These are phyloP conservation scores for Sprattus sprattus DNA, from an alignment of 2,113 vertebrate genomes.

Conservation along the genomic window DNA sequence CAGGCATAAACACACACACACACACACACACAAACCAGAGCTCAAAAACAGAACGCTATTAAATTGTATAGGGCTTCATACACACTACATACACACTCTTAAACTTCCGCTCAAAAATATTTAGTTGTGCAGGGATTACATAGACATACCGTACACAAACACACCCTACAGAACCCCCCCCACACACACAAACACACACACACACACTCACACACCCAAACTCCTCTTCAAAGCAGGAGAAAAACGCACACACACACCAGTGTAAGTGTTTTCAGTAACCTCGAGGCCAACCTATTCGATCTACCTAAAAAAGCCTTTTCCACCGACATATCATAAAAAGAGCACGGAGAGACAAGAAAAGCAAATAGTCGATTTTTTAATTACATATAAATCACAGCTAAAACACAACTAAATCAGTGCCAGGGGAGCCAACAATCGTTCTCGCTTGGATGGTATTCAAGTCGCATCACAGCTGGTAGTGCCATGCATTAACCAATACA, in stretches of 20 bases:
- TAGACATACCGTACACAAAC: neutral
- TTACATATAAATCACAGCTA: neutral
- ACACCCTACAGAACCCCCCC: neutral
- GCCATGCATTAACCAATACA: slow-evolving; percentile 58
- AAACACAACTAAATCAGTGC: slow-evolving; percentile 52
- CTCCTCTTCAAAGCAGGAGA: neutral
- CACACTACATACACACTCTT: neutral
- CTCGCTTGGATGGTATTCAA: slow-evolving; percentile 66
- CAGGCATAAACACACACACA: neutral
- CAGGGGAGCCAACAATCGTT: slow-evolving; percentile 64
- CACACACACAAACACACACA: slow-evolving; percentile 8
- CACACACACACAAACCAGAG: neutral
- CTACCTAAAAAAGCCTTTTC: slow-evolving; percentile 22
- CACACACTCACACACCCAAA: neutral
- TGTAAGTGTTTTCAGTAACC: neutral
- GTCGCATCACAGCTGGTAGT: slow-evolving; percentile 61
- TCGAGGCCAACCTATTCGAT: slow-evolving; percentile 18
- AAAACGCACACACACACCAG: neutral
- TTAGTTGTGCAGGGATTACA: neutral
- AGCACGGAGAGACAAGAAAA: slow-evolving; percentile 13
- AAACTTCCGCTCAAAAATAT: neutral
- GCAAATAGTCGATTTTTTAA: no score
- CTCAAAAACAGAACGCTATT: neutral
- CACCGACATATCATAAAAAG: slow-evolving; percentile 32
- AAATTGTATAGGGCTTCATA: neutral